Evolutionary conservation across 2,888 invertebrate species (phyloP).

Genomic region (Archips xylosteana): DNA sequence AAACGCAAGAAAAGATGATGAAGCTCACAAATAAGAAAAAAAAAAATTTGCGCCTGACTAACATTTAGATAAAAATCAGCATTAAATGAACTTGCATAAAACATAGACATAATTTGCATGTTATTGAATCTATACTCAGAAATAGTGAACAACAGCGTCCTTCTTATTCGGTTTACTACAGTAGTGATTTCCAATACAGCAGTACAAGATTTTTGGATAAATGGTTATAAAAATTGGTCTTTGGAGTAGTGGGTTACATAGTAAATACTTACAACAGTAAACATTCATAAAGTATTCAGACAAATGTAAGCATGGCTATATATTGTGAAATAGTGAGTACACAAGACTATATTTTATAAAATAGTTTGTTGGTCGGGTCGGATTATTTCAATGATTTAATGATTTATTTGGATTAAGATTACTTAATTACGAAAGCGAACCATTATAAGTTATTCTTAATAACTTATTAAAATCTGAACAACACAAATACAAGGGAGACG

Average conservation of each 20-base stretch:
- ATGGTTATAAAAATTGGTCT: conserved; percentile 58
- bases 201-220: conserved; percentile 42
- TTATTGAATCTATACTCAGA: background rate
- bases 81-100: background rate
- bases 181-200: conserved; percentile 16
- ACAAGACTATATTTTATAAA: conserved; percentile 6
- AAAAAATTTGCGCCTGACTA: background rate
- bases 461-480: conserved; percentile 2
- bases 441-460: background rate
- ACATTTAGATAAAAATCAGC: background rate
- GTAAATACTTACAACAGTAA: conserved; percentile 45
- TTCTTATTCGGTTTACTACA: conserved; percentile 15
- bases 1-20: background rate
- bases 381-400: background rate
- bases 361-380: background rate
- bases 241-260: conserved; percentile 48
- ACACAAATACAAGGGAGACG: conserved; percentile 14
- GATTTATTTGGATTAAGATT: conserved; percentile 9
- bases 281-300: conserved; percentile 38
- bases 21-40: background rate
- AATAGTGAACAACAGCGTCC: background rate
- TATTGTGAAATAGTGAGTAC: conserved; percentile 3
- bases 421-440: background rate
- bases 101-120: background rate
- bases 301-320: conserved; percentile 25